Base-by-base conservation (phyloP, 1,140 invertebrate species). In the Galleria mellonella region DNA sequence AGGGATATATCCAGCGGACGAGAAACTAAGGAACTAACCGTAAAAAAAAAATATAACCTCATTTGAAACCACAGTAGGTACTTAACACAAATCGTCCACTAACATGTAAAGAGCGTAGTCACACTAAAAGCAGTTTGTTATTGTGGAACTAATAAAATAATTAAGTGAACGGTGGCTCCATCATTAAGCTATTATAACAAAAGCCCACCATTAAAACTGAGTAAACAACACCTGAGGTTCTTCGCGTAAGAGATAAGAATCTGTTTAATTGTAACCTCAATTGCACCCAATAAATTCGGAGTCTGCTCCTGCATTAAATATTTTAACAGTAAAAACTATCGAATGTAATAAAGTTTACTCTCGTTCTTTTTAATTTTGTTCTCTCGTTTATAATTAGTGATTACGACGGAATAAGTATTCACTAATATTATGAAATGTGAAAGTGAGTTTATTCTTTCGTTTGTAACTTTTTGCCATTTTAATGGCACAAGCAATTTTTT, bases 151-250 rank as follows among this genome's bases (percentile, higher is more conserved):
- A 47, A 64, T 60, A 60, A 70, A 65, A 55, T 58, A 59, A 69
- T 69, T 59, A 53, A 60, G 30, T 37, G 44, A 52, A 55, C 51
- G 36, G 56, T 59, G 47, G 60, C 47, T 56, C 40, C 41, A 55
- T 60, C 57, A 62, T 75, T 60, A 68, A 62, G 50, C 47, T 54
- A 70, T 76, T 69, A 62, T 58, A 70, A 69, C 64, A 60, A 72
- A 74, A 64, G 62, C 51, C 51, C 55, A 39, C 50, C 55, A 67
- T 72, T 69, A 72, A 65, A 73, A 64, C 32, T 58, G 51, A 56
- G 60, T 72, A 67, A 68, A 72, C 64, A 73, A 68, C 56, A 70
- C 59, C 52, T 76, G 51, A 72, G 55, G 39, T 42, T 54, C 51
- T 52, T 54, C 47, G 52, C 44, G 46, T 47, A 35, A 31, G 10